These are phyloP conservation scores for Erethizon dorsatum DNA, from an alignment of 2,797 vertebrate species.

Conservation along the genomic window DNA sequence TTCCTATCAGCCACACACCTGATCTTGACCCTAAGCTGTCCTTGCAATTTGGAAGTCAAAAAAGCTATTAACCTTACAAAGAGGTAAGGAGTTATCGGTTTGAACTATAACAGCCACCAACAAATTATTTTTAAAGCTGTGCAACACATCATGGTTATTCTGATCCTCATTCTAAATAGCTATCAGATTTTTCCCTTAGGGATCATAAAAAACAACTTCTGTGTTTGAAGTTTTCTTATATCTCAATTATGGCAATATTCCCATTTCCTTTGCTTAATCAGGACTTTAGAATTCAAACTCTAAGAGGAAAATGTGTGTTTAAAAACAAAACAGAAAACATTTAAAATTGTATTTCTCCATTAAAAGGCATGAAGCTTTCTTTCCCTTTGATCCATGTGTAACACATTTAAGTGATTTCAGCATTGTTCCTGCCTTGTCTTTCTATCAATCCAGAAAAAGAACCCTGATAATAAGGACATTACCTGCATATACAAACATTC, in stretches of 20 bases:
- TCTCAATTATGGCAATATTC: constrained; percentile 48
- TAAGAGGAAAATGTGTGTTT: background rate
- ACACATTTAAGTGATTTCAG: background rate
- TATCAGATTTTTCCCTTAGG: constrained; percentile 72
- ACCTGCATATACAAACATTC: background rate
- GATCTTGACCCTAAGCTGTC: constrained; percentile 79
- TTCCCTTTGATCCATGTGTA: background rate
- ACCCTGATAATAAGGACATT: background rate
- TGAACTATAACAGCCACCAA: constrained; percentile 67
- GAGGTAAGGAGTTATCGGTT: constrained; percentile 67
- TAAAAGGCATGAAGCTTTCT: background rate
- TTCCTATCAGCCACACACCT: constrained; percentile 66
- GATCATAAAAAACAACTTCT: constrained; percentile 73
- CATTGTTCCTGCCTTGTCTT: background rate
- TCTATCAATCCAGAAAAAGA: background rate
- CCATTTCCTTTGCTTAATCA: constrained; percentile 48
- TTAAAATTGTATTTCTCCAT: constrained; percentile 22
- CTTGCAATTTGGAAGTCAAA: constrained; percentile 77
- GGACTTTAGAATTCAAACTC: background rate
- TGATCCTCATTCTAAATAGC: constrained; percentile 73
- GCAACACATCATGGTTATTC: constrained; percentile 67
- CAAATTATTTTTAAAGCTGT: constrained; percentile 84
- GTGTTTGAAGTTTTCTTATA: constrained; percentile 73
- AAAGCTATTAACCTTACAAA: constrained; percentile 78
- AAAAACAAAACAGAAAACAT: background rate